Percentiles rank a stretch among this genome's conserved stretches.
Conservation (phyloP, 2,888 invertebrate species). For the Pandemis corylana region DNA sequence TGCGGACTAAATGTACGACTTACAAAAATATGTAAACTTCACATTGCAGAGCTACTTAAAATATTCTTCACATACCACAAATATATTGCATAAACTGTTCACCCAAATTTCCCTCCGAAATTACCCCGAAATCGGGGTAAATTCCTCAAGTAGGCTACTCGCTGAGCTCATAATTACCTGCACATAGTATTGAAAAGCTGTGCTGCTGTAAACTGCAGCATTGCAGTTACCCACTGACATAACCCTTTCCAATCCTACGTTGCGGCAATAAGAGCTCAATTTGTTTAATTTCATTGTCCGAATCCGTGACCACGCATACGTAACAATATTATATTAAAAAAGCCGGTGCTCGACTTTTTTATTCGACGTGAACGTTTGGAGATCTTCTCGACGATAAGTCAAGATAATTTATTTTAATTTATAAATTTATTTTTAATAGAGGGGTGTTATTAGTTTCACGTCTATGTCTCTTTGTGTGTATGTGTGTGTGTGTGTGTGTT, state of each 20-base stretch:
- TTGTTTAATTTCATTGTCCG: background rate
- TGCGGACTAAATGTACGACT: too few relatives aligned
- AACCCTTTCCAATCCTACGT: background rate
- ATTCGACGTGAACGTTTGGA: constrained; percentile 26
- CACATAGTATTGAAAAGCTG: constrained; percentile 10
- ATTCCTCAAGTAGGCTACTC: background rate
- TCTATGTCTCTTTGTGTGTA: too few relatives aligned
- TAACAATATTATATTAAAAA: constrained; percentile 31
- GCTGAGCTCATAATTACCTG: background rate
- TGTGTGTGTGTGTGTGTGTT: too few relatives aligned
- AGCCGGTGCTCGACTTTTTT: constrained; percentile 34
- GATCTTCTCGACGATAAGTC: constrained; percentile 22
- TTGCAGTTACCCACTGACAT: constrained; percentile 22
- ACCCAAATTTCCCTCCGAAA: too few relatives aligned
- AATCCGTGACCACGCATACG: constrained; percentile 35
- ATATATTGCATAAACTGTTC: too few relatives aligned
- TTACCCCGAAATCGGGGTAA: background rate
- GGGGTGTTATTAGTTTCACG: too few relatives aligned
- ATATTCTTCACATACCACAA: too few relatives aligned
- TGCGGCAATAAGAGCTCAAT: background rate
- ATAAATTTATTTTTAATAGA: background rate
- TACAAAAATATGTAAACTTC: too few relatives aligned
- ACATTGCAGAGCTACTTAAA: too few relatives aligned
- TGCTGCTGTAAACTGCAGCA: constrained; percentile 30
- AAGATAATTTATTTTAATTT: constrained; percentile 10